Evolutionary conservation across 2,113 vertebrate genomes (phyloP).

Genomic region (Gymnorhina tibicen): DNA sequence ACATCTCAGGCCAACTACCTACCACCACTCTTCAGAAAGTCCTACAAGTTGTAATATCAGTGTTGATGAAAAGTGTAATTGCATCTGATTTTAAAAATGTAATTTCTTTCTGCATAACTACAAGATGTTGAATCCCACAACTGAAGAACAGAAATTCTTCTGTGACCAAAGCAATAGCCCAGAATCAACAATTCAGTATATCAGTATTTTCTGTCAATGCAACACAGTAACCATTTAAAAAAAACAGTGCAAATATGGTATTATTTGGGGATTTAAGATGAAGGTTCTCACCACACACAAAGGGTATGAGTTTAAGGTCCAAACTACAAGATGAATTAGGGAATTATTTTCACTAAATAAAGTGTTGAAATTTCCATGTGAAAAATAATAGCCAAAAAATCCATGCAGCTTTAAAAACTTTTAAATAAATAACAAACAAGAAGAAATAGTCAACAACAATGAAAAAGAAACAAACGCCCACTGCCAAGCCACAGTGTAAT

Average conservation of each 20-base stretch:
- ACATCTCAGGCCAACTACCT: conserved; percentile 51
- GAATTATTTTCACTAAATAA: background rate
- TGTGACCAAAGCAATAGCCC: background rate
- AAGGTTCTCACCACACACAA: background rate
- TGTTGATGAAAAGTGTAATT: background rate
- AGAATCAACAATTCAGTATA: background rate
- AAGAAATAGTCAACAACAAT: background rate
- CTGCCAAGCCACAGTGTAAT: background rate
- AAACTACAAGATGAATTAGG: background rate
- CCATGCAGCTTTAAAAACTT: background rate
- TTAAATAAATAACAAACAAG: background rate
- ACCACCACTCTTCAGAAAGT: conserved; percentile 24
- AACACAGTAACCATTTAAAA: background rate
- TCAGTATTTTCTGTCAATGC: background rate
- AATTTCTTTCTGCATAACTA: background rate
- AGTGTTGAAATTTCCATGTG: background rate
- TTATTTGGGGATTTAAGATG: background rate
- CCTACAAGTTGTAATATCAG: conserved; percentile 19
- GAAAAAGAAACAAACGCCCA: background rate
- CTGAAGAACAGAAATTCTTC: background rate
- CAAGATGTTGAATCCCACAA: background rate
- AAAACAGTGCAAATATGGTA: background rate
- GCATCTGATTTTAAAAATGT: background rate
- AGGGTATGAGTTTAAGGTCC: background rate
- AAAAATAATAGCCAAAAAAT: background rate